Evolutionary conservation across 2,797 vertebrate species (phyloP), one percentile per base, ranked within the genome.

Genomic region (Lithobates sylvaticus): DNA sequence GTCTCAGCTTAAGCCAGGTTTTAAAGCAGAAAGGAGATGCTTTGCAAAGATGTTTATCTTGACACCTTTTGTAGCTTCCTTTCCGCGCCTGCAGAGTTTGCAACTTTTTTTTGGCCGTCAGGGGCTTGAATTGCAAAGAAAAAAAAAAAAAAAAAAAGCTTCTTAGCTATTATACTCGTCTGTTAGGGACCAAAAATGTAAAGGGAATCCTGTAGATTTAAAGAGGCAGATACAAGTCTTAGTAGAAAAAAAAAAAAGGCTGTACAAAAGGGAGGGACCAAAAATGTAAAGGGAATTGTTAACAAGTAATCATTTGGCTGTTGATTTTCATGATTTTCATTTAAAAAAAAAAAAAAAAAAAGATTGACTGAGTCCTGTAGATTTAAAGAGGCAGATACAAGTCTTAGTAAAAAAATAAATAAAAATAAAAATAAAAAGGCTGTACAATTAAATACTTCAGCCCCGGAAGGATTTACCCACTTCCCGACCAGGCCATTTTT

Each of bases 41-140:
- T 75, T 75, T 70, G 44, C 39, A 68, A 76, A 84, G 81, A 87
- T 87, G 71, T 87, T 87, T 84, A 84, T 84, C 81, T 87, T 87
- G 86, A 87, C 86, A 87, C 81, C 71, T 87, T 32, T 80, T 70
- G 75, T 39, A 32, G 34, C 86, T 87, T 87, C 81, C 86, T 80
- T 80, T 84, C 61, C 84, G 70, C 76, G 79, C 80, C 86, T 84
- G 86, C 76, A 80, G 34, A 79, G 71, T 65, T 84, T 79, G 64
- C 50, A 80, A 76, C 64, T 75, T 68, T 77, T 77, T 68, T 77
- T 10, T 39, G 70, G 42, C 70, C 74, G 81, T 42, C 81, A 34
- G 32, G 29, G 71, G 64, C 16, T 44, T 78, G 6, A 71, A 50
- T 64, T 18, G 26, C 73, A 83, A 34, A 79, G 44, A 21, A 50